Evolutionary conservation across 2,113 vertebrate species (phyloP), one percentile per base, ranked within the genome.

Genomic region (Cavia porcellus): DNA sequence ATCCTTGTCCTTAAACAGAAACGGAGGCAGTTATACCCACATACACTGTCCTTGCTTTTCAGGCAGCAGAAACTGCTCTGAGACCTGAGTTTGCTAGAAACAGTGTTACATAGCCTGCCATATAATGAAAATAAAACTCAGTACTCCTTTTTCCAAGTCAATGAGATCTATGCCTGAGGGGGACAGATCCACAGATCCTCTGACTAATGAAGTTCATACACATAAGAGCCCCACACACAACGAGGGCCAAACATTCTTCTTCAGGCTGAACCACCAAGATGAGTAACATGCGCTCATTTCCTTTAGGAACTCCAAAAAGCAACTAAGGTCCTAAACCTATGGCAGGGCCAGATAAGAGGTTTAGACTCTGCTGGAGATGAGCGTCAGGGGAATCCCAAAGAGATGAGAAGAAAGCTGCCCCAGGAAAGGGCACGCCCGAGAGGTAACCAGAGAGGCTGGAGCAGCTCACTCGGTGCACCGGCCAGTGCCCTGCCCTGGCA

Each of bases 1-100:
- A 75, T 35, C 92, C 68, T 93, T 81, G 45, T 52, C 68, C 35
- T 85, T 92, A 93, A 84, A 38, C 80, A 89, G 79, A 92, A 90
- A 83, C 74, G 24, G 2, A 59, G 30, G 61, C 25, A 86, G 79
- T 89, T 61, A 59, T 32, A n/a, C 52, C 45, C 52, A 62, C 22
- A 70, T 20, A 38, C 1, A 59, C n/a, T 25, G 30, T 61, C 64
- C 70, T 57, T 79, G 42, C 22, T 81, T 93, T 86, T 94, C 25
- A 61, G 38, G 81, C 77, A 91, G 66, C 50, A 35, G 68, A 94
- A 77, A 87, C 15, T 59, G 19, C 74, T 52, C 0, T 50, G 50
- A 96, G 70, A 50, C 22, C 38, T 38, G 2, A 38, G 72, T 25
- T 86, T 17, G 13, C 4, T 42, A 80, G 32, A 68, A 89, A 89